Evolutionary conservation across 1,140 invertebrate genomes (phyloP).

Genomic region (Drosophila asahinai): DNA sequence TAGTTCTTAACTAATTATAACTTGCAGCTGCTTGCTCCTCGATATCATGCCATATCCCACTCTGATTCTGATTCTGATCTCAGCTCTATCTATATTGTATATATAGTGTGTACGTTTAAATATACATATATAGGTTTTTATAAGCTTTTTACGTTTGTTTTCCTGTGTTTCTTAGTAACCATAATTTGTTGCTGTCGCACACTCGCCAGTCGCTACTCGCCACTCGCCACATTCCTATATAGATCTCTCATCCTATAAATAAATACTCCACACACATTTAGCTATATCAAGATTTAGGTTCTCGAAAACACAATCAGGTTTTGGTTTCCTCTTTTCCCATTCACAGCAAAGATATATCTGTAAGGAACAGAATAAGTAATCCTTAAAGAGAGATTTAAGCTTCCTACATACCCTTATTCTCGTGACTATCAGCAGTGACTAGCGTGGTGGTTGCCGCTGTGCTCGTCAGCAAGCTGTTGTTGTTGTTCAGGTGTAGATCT

Average conservation of each 20-base stretch:
- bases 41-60: slow-evolving; percentile 10
- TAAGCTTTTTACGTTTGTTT: slow-evolving; percentile 73
- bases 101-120: slow-evolving; percentile 57
- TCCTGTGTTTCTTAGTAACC: slow-evolving; percentile 79
- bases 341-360: slow-evolving; percentile 85
- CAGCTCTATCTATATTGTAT: slow-evolving; percentile 53
- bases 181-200: slow-evolving; percentile 82
- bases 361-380: background rate
- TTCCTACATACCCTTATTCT: slow-evolving; percentile 78
- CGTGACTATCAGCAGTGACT: slow-evolving; percentile 85
- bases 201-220: slow-evolving; percentile 2
- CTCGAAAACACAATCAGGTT: slow-evolving; percentile 75
- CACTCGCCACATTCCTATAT: slow-evolving; percentile 38
- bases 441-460: slow-evolving; percentile 82
- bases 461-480: slow-evolving; percentile 83
- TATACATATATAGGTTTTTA: slow-evolving; percentile 74
- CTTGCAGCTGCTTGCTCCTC: slow-evolving; percentile 50
- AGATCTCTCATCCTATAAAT: slow-evolving; percentile 75
- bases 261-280: slow-evolving; percentile 83
- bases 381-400: background rate
- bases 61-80: slow-evolving; percentile 42
- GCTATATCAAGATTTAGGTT: slow-evolving; percentile 77
- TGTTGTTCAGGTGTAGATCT: slow-evolving; percentile 83
- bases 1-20: slow-evolving; percentile 79
- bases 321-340: slow-evolving; percentile 69